These are phyloP conservation scores for Chymomyza fuscimana DNA, from an alignment of 2,888 invertebrate species.

Conservation along the genomic window DNA sequence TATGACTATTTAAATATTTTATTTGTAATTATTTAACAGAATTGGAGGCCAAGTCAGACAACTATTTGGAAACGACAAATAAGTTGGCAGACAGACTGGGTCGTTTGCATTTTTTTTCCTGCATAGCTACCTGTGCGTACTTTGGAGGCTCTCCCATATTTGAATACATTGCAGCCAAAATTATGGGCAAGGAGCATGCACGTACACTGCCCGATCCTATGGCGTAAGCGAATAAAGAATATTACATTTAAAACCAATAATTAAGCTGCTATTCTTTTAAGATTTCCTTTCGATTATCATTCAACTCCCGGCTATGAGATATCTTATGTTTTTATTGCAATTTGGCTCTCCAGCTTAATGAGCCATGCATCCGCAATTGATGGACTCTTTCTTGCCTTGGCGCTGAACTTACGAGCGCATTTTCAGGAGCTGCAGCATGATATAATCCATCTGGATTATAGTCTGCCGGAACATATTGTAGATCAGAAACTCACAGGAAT, in stretches of 20 bases:
- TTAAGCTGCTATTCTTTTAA: slow-evolving; percentile 28
- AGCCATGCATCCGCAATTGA: slow-evolving; percentile 72
- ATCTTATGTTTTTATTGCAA: slow-evolving; percentile 62
- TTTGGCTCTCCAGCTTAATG: slow-evolving; percentile 63
- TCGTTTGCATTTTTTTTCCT: slow-evolving; percentile 63
- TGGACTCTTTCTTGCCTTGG: slow-evolving; percentile 74
- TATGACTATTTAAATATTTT: no score
- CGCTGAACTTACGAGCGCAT: slow-evolving; percentile 73
- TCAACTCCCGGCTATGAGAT: slow-evolving; percentile 69
- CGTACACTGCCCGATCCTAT: slow-evolving; percentile 76
- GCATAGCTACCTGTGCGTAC: slow-evolving; percentile 66
- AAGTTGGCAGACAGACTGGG: slow-evolving; percentile 55
- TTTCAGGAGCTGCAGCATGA: slow-evolving; percentile 68
- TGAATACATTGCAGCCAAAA: slow-evolving; percentile 52
- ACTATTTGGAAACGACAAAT: slow-evolving; percentile 47
- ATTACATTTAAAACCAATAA: neutral
- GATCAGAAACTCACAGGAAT: slow-evolving; percentile 42
- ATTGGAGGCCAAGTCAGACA: slow-evolving; percentile 29
- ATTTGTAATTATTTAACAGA: no score
- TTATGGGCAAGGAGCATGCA: slow-evolving; percentile 34
- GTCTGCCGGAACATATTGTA: neutral
- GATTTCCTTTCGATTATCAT: slow-evolving; percentile 71
- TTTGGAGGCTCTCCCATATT: slow-evolving; percentile 73
- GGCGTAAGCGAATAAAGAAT: slow-evolving; percentile 57
- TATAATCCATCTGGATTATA: slow-evolving; percentile 42